Percentiles rank a stretch among this genome's conserved stretches.
Evolutionary conservation across 1,140 invertebrate genomes (phyloP).

Genomic region (Bombus sibiricus): DNA sequence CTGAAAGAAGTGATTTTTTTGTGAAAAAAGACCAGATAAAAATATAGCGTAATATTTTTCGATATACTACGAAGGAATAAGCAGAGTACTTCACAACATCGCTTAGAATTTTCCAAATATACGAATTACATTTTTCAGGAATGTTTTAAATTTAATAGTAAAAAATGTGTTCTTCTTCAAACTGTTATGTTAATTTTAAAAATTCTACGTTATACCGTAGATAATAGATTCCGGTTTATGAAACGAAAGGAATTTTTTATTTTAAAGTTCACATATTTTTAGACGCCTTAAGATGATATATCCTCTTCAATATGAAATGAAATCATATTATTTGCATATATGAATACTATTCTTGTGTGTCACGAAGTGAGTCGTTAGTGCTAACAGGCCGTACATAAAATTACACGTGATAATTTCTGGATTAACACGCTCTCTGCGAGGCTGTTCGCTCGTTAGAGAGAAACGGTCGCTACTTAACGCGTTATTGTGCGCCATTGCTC

Average conservation of each 20-base stretch:
- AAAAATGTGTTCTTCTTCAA: not conserved
- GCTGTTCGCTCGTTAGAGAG: constrained; percentile 17
- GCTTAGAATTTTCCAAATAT: too few relatives aligned
- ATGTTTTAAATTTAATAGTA: too few relatives aligned
- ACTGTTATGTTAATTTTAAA: not conserved
- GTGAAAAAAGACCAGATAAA: too few relatives aligned
- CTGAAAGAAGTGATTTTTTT: too few relatives aligned
- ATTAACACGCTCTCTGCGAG: constrained; percentile 34
- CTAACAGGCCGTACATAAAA: constrained; percentile 26
- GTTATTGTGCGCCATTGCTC: constrained; percentile 6
- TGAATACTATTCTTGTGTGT: not conserved
- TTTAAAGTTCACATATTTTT: too few relatives aligned
- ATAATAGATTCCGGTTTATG: not conserved
- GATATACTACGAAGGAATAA: too few relatives aligned
- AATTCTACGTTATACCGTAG: not conserved
- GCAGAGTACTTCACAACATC: too few relatives aligned
- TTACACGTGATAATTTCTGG: constrained; percentile 49
- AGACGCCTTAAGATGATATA: not conserved
- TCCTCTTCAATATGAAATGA: not conserved
- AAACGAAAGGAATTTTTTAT: not conserved
- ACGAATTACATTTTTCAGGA: too few relatives aligned
- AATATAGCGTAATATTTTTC: too few relatives aligned
- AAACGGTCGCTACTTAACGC: constrained; percentile 34
- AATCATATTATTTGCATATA: not conserved
- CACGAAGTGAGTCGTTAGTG: not conserved